Base-by-base conservation (phyloP, 2,113 vertebrate species). In the Trematocara stigmaticum region DNA sequence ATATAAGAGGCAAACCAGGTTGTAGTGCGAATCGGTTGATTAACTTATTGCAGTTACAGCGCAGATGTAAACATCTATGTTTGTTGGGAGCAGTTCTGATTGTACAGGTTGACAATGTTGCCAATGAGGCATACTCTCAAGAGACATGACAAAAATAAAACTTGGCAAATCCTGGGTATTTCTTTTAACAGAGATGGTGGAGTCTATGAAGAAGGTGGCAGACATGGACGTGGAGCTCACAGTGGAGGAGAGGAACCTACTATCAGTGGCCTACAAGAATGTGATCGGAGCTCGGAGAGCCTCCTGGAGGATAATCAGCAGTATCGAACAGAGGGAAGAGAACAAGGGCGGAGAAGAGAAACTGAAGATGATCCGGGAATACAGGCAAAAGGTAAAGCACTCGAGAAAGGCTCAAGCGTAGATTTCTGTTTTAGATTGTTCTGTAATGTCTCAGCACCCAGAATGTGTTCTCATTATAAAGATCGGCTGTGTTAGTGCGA, bases 271-370 rank as follows among this genome's bases (percentile, higher is more conserved):
- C 18, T 99, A 99, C 95, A 99, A 99, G 96, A 99, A 99, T 20
- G 98, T 99, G 95, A 99, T 99, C 66, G 99, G 98, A 88, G 99
- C 99, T 81, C 97, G 98, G 96, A 98, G 99, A 98, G 98, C 98
- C 49, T 99, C 98, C 81, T 99, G 99, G 98, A 98, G 99, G 96
- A 99, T 99, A 98, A 99, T 99, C 96, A 99, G 98, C 96, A 99
- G 98, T 96, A 99, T 99, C 81, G 98, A 99, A 96, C 98, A 99
- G 97, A 98, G 98, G 95, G 98, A 99, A 95, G 98, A 99, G 96
- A 98, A 94, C 95, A 99, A 99, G 95, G 97, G 97, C 42, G 97
- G 97, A 89, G 98, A 98, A 92, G 97, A 98, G 87, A 99, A 99
- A 95, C 95, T 99, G 96, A 99, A 98, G 97, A 99, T 99, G 98